Evolutionary conservation across 2,888 invertebrate genomes (phyloP), one percentile per base, ranked within the genome.

Genomic region (Cerastis rubricosa): DNA sequence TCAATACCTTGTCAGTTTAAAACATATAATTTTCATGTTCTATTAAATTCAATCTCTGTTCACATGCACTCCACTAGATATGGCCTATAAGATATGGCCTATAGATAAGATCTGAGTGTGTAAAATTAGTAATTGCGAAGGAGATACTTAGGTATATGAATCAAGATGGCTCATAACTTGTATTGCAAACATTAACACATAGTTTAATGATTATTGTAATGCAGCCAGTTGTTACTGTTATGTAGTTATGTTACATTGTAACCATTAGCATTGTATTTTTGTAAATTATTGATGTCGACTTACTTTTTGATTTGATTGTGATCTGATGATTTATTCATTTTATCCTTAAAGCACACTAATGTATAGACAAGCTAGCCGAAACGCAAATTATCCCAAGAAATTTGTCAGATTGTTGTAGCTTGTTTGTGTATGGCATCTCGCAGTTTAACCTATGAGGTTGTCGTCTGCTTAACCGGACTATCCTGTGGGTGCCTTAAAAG

Each of bases 61-160:
- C 4, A 17, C 57, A 59, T 43, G 51, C n/a, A 61, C 69, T 47
- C n/a, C 1, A 59, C 17, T 51, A 11, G 54, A 80, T 70, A 14
- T 43, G 6, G 22, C 19, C 54, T 70, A 8, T 9, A 57, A 11
- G 54, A 80, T 70, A 14, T 43, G 6, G 22, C 19, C 54, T 70
- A 8, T 9, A 57, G 47, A 70, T 81, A 25, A 57, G 19, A 2
- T 22, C 47, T 76, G 54, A 63, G 61, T 63, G 70, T 76, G 49
- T 63, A 19, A 14, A 43, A 81, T 69, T 81, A 81, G n/a, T 25
- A 47, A 65, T 70, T 70, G 47, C 59, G 14, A 59, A 66, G 9
- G 9, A 69, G 59, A 45, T 22, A 14, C 40, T 2, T 71, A 68
- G 29, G 47, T 43, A 64, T 51, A 22, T 45, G 17, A 35, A 35